Base-by-base conservation (phyloP, 2,888 invertebrate species). In the Rhogogaster chlorosoma region DNA sequence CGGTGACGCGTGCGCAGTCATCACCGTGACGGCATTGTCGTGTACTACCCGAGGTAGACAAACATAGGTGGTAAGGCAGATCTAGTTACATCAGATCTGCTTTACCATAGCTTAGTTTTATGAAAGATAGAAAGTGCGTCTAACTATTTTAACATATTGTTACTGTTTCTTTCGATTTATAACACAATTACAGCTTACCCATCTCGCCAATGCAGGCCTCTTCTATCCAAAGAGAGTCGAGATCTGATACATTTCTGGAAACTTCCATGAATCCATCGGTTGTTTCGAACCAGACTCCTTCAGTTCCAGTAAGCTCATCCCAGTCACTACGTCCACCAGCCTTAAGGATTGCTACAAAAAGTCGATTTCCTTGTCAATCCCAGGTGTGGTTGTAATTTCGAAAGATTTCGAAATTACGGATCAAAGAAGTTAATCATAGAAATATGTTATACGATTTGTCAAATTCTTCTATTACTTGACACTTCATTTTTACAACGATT, bases 241-340 rank as follows among this genome's bases (percentile, higher is more conserved):
- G 32, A 32, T 77, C n/a, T 53, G 49, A 0, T 42, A n/a, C 32
- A 7, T 45, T 18, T 49, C 61, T 70, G 70, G 64, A 12, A 49
- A 70, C 12, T 29, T 0, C 7, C 12, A 18, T n/a, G 29, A 49
- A 83, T n/a, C 83, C 53, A 26, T 70, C 5, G 12, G 38, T 70
- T 0, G 42, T 36, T 70, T 42, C 83, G n/a, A 83, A 6, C 83
- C 83, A 83, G 26, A 83, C 0, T 0, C 83, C 83, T 5, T 45
- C 36, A 15, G 64, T 45, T n/a, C 36, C 29, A 22, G 7, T 49
- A 15, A 70, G 5, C 9, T 22, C n/a, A 36, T 9, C 15, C 18
- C 36, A 5, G 12, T 45, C 18, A 0, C 7, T 9, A 12, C 83
- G 42, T 12, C 49, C 83, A 26, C 70, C 70, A 49, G 29, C 32